Evolutionary conservation across 2,797 vertebrate genomes (phyloP).

Genomic region (Triplophysa bombifrons): DNA sequence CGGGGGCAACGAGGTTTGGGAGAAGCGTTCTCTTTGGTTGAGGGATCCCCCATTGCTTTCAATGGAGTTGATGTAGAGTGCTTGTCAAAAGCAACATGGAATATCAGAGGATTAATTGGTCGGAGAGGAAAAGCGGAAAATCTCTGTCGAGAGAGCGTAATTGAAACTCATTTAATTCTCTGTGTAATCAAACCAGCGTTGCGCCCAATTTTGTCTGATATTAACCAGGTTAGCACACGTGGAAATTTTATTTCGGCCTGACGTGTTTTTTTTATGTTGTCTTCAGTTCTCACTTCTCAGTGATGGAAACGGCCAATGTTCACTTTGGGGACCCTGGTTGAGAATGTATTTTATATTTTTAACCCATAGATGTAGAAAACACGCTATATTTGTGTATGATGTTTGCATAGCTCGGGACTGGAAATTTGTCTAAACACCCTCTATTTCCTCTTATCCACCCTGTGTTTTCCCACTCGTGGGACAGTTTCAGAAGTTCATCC

Average conservation of each 20-base stretch:
- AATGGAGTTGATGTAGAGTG: constrained; percentile 70
- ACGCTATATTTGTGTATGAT: too few relatives aligned
- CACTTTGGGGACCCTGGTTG: too few relatives aligned
- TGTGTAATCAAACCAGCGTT: constrained; percentile 36
- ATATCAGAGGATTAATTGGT: constrained; percentile 68
- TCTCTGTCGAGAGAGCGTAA: constrained; percentile 49
- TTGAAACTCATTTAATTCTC: constrained; percentile 47
- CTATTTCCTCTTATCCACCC: too few relatives aligned
- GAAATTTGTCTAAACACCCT: too few relatives aligned
- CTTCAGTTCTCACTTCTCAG: too few relatives aligned
- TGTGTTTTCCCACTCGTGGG: too few relatives aligned
- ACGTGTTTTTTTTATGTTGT: neutral
- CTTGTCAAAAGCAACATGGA: constrained; percentile 71
- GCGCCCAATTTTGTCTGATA: constrained; percentile 16
- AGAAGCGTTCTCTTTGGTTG: constrained; percentile 57
- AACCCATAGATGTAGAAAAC: too few relatives aligned
- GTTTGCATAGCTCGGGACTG: too few relatives aligned
- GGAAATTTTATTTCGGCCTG: neutral
- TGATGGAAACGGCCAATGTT: neutral
- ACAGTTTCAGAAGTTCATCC: too few relatives aligned
- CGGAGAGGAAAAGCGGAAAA: constrained; percentile 39
- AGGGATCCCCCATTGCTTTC: constrained; percentile 68
- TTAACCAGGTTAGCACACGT: neutral
- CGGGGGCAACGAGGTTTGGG: constrained; percentile 67
- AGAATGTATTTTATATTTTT: too few relatives aligned